Conservation (phyloP, 2,888 invertebrate species). For the Incurvaria masculella region DNA sequence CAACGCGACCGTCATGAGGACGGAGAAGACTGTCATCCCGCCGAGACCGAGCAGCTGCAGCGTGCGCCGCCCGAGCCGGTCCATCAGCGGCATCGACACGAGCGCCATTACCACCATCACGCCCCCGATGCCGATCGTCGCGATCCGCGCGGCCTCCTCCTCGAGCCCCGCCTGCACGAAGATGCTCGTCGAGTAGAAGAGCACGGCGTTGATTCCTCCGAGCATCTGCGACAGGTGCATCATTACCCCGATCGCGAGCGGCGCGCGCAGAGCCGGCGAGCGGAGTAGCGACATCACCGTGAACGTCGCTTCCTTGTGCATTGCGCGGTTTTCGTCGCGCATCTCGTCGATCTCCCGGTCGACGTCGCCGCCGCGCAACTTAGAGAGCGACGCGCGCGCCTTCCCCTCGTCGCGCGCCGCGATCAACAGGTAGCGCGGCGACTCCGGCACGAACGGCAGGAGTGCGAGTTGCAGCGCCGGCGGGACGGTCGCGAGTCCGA, state of each 20-base stretch:
- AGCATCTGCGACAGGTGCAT: slow-evolving; percentile 52
- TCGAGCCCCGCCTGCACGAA: slow-evolving; percentile 62
- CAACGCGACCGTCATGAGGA: slow-evolving; percentile 62
- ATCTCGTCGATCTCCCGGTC: slow-evolving; percentile 49
- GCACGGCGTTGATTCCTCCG: slow-evolving; percentile 56
- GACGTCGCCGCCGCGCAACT: slow-evolving; percentile 41
- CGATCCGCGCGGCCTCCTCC: slow-evolving; percentile 58
- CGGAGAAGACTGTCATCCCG: slow-evolving; percentile 70
- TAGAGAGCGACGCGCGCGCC: slow-evolving; percentile 31
- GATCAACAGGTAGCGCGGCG: slow-evolving; percentile 43
- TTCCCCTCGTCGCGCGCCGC: slow-evolving; percentile 38
- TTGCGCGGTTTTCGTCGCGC: slow-evolving; percentile 44
- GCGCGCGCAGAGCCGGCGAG: slow-evolving; percentile 33
- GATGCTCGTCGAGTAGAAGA: slow-evolving; percentile 68
- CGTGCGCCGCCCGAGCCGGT: slow-evolving; percentile 65
- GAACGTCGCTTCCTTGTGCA: slow-evolving; percentile 40
- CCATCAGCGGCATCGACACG: slow-evolving; percentile 74
- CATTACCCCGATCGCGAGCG: slow-evolving; percentile 45
- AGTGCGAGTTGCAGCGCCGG: slow-evolving; percentile 39
- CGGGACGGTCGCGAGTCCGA: slow-evolving; percentile 41
- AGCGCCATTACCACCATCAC: slow-evolving; percentile 72
- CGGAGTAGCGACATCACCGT: slow-evolving; percentile 36
- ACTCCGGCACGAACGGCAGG: slow-evolving; percentile 43
- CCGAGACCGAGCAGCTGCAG: slow-evolving; percentile 67
- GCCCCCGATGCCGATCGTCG: slow-evolving; percentile 69